Evolutionary conservation across 2,113 vertebrate genomes (phyloP).

Genomic region (Xerus inauris): DNA sequence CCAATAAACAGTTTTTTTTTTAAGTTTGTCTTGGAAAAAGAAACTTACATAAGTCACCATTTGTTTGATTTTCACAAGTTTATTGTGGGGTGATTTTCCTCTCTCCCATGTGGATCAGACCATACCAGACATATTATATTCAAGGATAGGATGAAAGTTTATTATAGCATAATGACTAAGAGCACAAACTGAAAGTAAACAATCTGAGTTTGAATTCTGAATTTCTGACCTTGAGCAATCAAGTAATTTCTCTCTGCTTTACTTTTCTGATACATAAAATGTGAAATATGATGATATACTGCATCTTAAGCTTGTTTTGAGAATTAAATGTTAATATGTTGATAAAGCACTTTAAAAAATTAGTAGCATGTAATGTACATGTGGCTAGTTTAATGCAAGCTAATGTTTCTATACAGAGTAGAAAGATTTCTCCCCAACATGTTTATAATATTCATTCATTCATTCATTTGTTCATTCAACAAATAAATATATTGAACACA

Average conservation of each 20-base stretch:
- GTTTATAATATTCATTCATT: conserved; percentile 40
- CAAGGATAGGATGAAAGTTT: background rate
- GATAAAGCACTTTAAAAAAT: background rate
- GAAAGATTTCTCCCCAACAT: background rate
- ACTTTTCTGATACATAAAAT: background rate
- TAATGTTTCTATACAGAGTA: background rate
- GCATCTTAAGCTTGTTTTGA: background rate
- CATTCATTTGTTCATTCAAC: background rate
- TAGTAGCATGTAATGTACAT: background rate
- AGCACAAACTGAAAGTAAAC: background rate
- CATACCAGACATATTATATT: background rate
- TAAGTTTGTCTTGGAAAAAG: background rate
- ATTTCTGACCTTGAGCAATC: conserved; percentile 25
- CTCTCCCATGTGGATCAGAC: background rate
- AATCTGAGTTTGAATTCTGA: background rate
- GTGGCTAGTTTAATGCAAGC: background rate
- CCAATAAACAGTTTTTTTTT: too few species aligned
- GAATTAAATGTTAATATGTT: conserved; percentile 29
- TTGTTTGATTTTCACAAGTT: conserved; percentile 45
- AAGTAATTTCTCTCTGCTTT: background rate
- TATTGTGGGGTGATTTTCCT: background rate
- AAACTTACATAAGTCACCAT: background rate
- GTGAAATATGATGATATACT: background rate
- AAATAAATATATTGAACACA: background rate
- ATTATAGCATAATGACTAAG: background rate